A percentile compares a stretch with the other conserved stretches of the same genome.
These are phyloP conservation scores for Sepiola atlantica DNA, from an alignment of 2,888 invertebrate genomes.

Conservation along the genomic window DNA sequence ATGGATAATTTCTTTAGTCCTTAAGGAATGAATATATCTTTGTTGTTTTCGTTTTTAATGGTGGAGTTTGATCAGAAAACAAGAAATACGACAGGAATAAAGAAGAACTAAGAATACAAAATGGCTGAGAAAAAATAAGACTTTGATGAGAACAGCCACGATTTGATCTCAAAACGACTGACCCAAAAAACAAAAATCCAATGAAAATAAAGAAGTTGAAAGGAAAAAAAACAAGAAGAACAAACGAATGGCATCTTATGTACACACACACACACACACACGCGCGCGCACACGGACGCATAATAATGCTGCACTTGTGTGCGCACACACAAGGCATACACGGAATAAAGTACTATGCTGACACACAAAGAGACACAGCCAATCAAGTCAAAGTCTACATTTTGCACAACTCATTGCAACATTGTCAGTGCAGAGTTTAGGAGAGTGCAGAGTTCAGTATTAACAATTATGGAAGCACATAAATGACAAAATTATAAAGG, in stretches of 20 bases:
- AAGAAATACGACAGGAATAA: neutral
- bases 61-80: neutral
- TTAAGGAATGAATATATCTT: neutral
- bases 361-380: neutral
- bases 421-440: neutral
- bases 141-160: neutral
- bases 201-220: neutral
- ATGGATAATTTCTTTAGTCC: neutral
- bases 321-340: no score
- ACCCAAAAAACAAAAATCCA: neutral
- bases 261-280: neutral
- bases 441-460: constrained; percentile 32
- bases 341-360: neutral
- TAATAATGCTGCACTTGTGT: neutral
- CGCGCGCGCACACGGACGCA: neutral
- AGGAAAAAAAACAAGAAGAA: neutral
- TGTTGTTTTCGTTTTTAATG: neutral
- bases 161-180: neutral
- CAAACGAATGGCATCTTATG: neutral
- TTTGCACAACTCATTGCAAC: constrained; percentile 32
- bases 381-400: neutral
- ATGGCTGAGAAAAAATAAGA: neutral
- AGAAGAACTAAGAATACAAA: neutral
- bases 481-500: neutral
- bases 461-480: constrained; percentile 8